Percentiles rank a stretch among this genome's conserved stretches.
Evolutionary conservation across 2,888 invertebrate species (phyloP).

Genomic region (Pyralis farinalis): DNA sequence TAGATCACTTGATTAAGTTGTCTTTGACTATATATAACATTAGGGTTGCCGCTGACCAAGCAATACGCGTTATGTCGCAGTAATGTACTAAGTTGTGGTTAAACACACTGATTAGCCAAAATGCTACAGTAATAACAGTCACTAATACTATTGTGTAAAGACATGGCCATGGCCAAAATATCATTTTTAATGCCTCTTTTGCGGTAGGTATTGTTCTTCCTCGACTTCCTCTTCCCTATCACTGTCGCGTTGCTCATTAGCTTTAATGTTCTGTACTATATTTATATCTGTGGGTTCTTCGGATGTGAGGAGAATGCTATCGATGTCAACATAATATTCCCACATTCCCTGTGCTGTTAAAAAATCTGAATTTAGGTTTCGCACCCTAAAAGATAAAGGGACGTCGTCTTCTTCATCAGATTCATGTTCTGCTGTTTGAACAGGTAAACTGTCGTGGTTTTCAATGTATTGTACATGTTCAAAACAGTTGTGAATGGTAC

Average conservation of each 20-base stretch:
- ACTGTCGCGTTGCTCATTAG: slow-evolving; percentile 24
- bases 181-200: slow-evolving; percentile 26
- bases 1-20: too few relatives aligned
- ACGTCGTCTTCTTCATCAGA: slow-evolving; percentile 23
- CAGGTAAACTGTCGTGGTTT: slow-evolving; percentile 20
- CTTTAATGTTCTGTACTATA: slow-evolving; percentile 24
- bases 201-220: slow-evolving; percentile 26
- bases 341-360: slow-evolving; percentile 23
- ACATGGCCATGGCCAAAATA: slow-evolving; percentile 18
- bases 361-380: slow-evolving; percentile 21
- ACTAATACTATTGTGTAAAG: too few relatives aligned
- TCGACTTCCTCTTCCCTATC: slow-evolving; percentile 23
- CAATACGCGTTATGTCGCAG: too few relatives aligned
- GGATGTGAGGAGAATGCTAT: slow-evolving; percentile 25
- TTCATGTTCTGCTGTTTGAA: slow-evolving; percentile 21
- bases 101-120: too few relatives aligned
- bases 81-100: too few relatives aligned
- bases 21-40: too few relatives aligned
- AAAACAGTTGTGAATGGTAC: slow-evolving; percentile 15
- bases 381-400: slow-evolving; percentile 23
- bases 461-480: slow-evolving; percentile 19
- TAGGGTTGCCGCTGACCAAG: too few relatives aligned
- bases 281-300: slow-evolving; percentile 25
- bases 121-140: too few relatives aligned
- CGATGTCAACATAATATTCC: slow-evolving; percentile 24